Conservation (phyloP, 37 sponge, comb jelly and placozoan genomes). For the Ianthella basta region DNA sequence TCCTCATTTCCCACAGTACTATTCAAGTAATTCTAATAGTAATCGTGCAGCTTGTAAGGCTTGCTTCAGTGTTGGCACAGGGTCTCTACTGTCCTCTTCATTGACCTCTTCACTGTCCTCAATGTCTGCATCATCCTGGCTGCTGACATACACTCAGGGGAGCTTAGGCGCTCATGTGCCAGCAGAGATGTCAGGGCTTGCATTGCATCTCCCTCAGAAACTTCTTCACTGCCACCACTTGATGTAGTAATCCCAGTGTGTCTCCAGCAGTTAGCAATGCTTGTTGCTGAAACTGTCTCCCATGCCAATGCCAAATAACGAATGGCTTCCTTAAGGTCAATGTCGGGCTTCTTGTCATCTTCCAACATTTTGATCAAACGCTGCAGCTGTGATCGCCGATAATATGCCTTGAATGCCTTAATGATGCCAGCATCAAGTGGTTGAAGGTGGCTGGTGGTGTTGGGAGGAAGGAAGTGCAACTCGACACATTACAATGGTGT, state of each 20-base stretch:
- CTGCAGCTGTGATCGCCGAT: conserved; percentile 6
- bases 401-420: conserved; percentile 12
- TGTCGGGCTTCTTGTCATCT: neutral
- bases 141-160: conserved; percentile 12
- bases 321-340: conserved; percentile 22
- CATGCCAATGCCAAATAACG: neutral
- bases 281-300: conserved; percentile 10
- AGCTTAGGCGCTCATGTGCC: neutral
- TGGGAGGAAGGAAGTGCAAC: conserved; percentile 18
- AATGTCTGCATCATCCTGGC: neutral
- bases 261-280: conserved; percentile 17
- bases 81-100: neutral
- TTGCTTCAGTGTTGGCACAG: conserved; percentile 2
- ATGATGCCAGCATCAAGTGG: conserved; percentile 33
- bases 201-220: neutral
- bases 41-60: neutral
- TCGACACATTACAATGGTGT: neutral
- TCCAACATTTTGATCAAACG: conserved; percentile 3
- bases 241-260: conserved; percentile 10
- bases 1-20: conserved; percentile 4
- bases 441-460: conserved; percentile 23
- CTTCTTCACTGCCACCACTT: conserved; percentile 9
- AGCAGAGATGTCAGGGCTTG: neutral
- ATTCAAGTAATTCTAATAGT: conserved; percentile 2
- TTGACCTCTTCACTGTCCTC: neutral